These are phyloP conservation scores for Ectemnius continuus DNA, from an alignment of 2,888 invertebrate species.

Conservation along the genomic window DNA sequence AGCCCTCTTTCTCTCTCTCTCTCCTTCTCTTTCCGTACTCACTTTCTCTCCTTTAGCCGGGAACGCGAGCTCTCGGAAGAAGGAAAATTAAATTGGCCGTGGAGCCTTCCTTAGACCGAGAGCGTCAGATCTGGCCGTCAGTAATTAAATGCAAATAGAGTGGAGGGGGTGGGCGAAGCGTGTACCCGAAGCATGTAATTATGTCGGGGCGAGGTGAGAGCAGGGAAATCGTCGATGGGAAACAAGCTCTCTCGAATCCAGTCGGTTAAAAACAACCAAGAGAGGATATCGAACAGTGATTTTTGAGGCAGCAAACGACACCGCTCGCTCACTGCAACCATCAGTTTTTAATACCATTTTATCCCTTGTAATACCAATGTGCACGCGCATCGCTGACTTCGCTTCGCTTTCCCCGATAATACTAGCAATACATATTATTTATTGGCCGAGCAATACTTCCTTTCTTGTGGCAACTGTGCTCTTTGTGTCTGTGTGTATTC, in stretches of 20 bases:
- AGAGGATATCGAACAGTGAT: background rate
- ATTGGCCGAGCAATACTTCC: conserved; percentile 15
- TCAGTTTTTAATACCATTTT: background rate
- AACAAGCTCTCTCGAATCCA: too few relatives aligned
- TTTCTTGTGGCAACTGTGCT: background rate
- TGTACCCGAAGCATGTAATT: background rate
- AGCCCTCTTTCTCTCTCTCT: background rate
- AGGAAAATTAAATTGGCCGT: background rate
- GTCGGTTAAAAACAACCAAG: background rate
- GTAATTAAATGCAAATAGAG: conserved; percentile 8
- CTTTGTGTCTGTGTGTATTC: too few relatives aligned
- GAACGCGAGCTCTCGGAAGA: conserved; percentile 1
- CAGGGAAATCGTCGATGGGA: background rate
- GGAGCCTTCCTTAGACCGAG: background rate
- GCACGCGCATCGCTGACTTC: conserved; percentile 35
- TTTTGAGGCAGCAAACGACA: background rate
- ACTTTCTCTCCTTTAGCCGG: conserved; percentile 13
- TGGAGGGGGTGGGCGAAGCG: background rate
- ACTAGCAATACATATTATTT: conserved; percentile 32
- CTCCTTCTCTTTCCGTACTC: background rate
- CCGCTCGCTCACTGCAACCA: background rate
- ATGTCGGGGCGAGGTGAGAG: background rate
- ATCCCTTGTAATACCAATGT: conserved; percentile 31
- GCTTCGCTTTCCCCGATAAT: conserved; percentile 31
- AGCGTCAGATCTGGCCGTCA: background rate